A percentile compares a stretch with the other conserved stretches of the same genome.
Evolutionary conservation across 2,113 vertebrate genomes (phyloP).

Genomic region (Elachura formosa): DNA sequence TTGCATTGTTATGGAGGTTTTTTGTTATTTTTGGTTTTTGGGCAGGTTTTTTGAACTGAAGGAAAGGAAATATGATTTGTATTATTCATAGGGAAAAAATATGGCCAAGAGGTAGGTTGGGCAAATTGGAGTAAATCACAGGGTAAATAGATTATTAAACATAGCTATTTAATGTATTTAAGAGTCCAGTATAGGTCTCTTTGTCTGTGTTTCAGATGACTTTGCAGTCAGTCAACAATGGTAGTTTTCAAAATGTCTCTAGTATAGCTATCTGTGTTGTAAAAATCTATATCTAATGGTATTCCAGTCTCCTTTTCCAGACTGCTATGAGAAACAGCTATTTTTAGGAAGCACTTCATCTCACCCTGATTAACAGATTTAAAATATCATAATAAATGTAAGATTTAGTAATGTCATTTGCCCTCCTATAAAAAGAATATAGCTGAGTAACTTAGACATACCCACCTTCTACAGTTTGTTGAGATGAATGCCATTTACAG

Average conservation of each 20-base stretch:
- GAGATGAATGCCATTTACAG: neutral
- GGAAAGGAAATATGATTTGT: too few relatives aligned
- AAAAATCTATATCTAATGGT: neutral
- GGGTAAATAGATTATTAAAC: neutral
- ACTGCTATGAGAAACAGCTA: neutral
- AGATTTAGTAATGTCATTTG: neutral
- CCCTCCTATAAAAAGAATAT: neutral
- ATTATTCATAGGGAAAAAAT: neutral
- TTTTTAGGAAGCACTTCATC: neutral
- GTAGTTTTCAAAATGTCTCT: neutral
- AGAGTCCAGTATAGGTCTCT: neutral
- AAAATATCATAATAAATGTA: neutral
- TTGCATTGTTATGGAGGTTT: accelerated
- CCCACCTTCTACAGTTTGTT: neutral
- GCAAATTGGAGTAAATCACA: neutral
- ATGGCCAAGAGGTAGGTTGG: neutral
- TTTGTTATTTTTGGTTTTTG: accelerated
- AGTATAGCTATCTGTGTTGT: neutral
- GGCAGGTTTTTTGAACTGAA: too few relatives aligned
- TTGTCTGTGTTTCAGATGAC: neutral
- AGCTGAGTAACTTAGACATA: neutral
- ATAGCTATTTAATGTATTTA: neutral
- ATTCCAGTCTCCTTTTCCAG: neutral
- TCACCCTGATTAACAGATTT: neutral
- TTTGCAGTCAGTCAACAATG: neutral